Evolutionary conservation across 2,113 vertebrate genomes (phyloP), one percentile per base, ranked within the genome.

Genomic region (Ariopsis seemanni): DNA sequence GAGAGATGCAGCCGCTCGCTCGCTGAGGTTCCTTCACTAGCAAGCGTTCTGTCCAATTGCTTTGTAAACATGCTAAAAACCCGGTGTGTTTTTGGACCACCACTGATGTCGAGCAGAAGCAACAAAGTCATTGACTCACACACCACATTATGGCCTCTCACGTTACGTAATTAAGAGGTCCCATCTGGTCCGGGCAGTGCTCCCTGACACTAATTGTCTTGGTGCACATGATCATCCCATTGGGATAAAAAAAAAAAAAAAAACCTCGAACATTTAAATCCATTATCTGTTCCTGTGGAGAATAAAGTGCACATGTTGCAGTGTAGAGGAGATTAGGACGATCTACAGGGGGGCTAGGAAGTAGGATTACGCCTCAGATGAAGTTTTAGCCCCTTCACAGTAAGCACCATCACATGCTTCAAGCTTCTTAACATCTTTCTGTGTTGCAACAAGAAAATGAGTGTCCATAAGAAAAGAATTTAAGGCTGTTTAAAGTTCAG

Each of bases 241-340:
- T 88, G 87, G 86, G 87, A 53, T 55, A 86, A 78, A 88, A 85
- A 89, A 85, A 88, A 81, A 81, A 86, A 85, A 87, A 67, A 8
- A 82, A 80, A 58, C 22, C 71, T 83, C 42, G 14, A 91, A 85
- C 86, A 84, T 91, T 87, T 89, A 71, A 86, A 88, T 85, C 87
- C 89, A 91, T 92, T 90, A 92, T 88, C 88, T 88, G 86, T 84
- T 84, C 85, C 87, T 91, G 88, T 90, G 89, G 75, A 91, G 88
- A 92, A 89, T 91, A 90, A 82, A 87, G 77, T 58, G 48, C 75
- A 89, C 91, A 88, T 92, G 88, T 86, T 87, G 89, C 84, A 81
- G 57, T 71, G 80, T 55, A 84, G 90, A 91, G 88, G 69, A 77
- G 86, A 80, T 69, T 89, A 79, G 86, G 81, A 60, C 42, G 82